A percentile compares a stretch with the other conserved stretches of the same genome.
These are phyloP conservation scores for Dicycla oo DNA, from an alignment of 2,888 invertebrate species.

Conservation along the genomic window DNA sequence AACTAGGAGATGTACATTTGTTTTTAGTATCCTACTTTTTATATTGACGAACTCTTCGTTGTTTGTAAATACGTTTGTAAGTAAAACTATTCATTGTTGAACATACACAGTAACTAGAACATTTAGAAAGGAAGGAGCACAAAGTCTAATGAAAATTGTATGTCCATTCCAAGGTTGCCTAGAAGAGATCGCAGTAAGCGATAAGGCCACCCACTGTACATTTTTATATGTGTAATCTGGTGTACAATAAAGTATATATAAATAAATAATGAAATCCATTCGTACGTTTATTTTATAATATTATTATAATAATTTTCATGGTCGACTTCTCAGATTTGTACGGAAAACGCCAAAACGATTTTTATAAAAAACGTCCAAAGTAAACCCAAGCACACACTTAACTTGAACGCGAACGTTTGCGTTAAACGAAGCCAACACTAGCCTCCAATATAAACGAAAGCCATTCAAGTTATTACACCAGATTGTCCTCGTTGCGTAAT, in stretches of 20 bases:
- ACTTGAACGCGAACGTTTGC: constrained; percentile 19
- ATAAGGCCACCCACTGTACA: too few relatives aligned
- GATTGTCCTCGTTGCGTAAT: constrained; percentile 61
- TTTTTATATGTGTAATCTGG: too few relatives aligned
- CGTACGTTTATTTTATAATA: not conserved
- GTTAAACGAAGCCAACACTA: constrained; percentile 39
- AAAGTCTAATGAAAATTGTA: not conserved
- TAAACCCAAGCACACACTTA: constrained; percentile 5
- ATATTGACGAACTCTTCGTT: not conserved
- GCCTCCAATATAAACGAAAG: constrained; percentile 41
- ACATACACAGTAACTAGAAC: not conserved
- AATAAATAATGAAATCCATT: not conserved
- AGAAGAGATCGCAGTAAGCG: too few relatives aligned
- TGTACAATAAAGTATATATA: too few relatives aligned
- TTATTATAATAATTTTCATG: not conserved
- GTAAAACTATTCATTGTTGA: not conserved
- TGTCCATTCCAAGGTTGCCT: too few relatives aligned
- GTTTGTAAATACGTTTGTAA: not conserved
- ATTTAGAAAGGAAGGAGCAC: not conserved
- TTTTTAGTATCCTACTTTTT: constrained; percentile 1
- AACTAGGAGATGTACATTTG: not conserved
- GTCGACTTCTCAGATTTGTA: not conserved
- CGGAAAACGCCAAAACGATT: not conserved
- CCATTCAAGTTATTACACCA: constrained; percentile 57
- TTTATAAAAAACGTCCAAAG: not conserved